phyloP scores from a whole-genome alignment of 2,113 vertebrate genomes.

The Odobenus rosmarus region DNA sequence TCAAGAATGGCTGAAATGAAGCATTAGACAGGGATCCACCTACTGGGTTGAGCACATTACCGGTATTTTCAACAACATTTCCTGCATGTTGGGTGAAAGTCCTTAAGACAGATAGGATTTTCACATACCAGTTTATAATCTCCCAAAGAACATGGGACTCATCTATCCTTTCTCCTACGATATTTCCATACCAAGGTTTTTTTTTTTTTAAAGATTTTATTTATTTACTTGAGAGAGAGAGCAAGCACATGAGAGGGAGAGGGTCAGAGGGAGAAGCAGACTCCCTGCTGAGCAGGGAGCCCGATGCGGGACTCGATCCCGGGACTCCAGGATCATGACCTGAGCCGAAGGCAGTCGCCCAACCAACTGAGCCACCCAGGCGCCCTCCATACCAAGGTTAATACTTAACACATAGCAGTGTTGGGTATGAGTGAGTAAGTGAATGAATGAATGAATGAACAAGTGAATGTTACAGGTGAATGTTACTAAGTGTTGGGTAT shows the following conservation, averaged over 20 bases:
- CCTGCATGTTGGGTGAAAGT: background rate
- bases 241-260: no score
- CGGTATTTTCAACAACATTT: background rate
- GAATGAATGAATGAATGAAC: background rate
- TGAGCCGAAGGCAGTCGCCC: no score
- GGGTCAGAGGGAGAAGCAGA: no score
- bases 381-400: background rate
- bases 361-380: no score
- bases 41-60: background rate
- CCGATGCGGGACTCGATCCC: no score
- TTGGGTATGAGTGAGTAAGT: background rate
- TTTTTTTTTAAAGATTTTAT: no score
- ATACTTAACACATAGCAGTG: background rate
- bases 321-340: no score
- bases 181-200: background rate
- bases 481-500: background rate
- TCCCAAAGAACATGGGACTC: background rate
- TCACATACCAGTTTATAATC: background rate
- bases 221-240: no score
- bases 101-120: background rate
- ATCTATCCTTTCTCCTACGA: background rate
- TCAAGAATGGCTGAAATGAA: background rate
- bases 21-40: background rate
- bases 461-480: background rate
- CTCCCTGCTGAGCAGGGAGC: no score